phyloP scores from a whole-genome alignment of 1,140 invertebrate genomes.

The Cotesia glomerata region DNA sequence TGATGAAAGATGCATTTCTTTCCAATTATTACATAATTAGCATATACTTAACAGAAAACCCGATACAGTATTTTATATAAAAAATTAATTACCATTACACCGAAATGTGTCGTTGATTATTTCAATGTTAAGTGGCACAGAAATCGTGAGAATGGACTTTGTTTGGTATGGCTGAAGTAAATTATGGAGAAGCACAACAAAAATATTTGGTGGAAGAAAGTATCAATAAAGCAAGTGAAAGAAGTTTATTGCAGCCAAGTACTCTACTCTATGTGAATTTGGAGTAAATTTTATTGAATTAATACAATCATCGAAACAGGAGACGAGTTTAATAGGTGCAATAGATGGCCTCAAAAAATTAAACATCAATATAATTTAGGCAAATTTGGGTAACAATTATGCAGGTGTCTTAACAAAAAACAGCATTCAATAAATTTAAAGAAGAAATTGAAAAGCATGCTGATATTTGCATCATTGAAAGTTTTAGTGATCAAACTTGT shows the following conservation, averaged over 20 bases:
- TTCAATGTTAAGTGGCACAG: conserved; percentile 32
- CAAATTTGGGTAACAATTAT: background rate
- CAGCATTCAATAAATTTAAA: background rate
- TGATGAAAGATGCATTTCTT: background rate
- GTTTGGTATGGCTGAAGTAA: conserved; percentile 25
- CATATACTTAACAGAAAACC: background rate
- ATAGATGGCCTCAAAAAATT: background rate
- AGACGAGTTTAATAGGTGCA: background rate
- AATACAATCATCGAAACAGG: background rate
- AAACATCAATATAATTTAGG: background rate
- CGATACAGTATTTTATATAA: background rate
- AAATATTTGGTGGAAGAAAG: conserved; percentile 33
- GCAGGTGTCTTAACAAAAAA: background rate
- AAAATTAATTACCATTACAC: background rate
- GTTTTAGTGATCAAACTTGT: background rate
- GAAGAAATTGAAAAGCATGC: background rate
- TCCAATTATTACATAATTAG: background rate
- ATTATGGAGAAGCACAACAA: conserved; percentile 25
- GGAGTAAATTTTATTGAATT: background rate
- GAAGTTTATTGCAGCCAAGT: too few species aligned
- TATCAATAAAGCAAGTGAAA: conserved; percentile 15
- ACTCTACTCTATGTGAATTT: background rate
- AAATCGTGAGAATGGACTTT: conserved; percentile 14
- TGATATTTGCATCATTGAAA: background rate
- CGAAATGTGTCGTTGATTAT: conserved; percentile 17